phyloP scores from a whole-genome alignment of 2,888 invertebrate genomes.

The Athetis lepigone region DNA sequence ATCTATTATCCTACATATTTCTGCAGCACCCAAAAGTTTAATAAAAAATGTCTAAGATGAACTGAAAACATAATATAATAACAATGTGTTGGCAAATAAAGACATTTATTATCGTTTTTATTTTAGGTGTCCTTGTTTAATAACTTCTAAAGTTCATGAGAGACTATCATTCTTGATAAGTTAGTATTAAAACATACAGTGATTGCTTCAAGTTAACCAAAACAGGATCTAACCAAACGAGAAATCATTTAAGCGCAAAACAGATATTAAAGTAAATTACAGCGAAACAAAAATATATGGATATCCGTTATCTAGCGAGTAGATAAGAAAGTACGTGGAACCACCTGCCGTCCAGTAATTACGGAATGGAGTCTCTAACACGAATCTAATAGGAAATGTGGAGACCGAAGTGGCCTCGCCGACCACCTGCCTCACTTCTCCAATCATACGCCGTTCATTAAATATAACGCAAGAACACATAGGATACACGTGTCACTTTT shows the following conservation, averaged over 20 bases:
- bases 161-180: too few relatives aligned
- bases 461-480: slow-evolving; percentile 58
- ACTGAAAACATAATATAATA: too few relatives aligned
- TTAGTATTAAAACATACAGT: too few relatives aligned
- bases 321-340: slow-evolving; percentile 78
- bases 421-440: slow-evolving; percentile 77
- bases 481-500: slow-evolving; percentile 58
- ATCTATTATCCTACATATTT: too few relatives aligned
- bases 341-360: slow-evolving; percentile 87
- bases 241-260: slow-evolving; percentile 53
- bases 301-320: slow-evolving; percentile 77
- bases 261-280: slow-evolving; percentile 54
- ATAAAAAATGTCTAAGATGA: too few relatives aligned
- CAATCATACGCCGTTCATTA: slow-evolving; percentile 62
- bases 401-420: slow-evolving; percentile 68
- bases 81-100: too few relatives aligned
- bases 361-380: slow-evolving; percentile 81
- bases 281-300: slow-evolving; percentile 65
- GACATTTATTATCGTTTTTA: too few relatives aligned
- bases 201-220: slow-evolving; percentile 30
- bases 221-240: slow-evolving; percentile 44
- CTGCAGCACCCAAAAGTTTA: too few relatives aligned
- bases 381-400: slow-evolving; percentile 88
- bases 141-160: too few relatives aligned
- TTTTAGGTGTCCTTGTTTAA: too few relatives aligned